These are phyloP conservation scores for Anodontia alba DNA, from an alignment of 2,888 invertebrate genomes.

Conservation along the genomic window DNA sequence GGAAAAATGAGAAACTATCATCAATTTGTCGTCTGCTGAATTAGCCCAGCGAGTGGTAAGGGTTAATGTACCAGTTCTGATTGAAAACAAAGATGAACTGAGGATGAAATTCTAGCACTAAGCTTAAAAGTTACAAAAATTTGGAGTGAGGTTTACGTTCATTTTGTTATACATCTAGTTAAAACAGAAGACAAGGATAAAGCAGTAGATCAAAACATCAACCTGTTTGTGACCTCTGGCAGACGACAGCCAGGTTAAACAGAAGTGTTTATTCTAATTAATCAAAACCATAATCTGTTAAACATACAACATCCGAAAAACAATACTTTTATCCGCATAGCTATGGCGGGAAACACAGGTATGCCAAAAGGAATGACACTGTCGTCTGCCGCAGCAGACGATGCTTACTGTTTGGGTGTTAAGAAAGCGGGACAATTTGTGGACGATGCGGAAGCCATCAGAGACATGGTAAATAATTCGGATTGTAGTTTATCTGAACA, in stretches of 20 bases:
- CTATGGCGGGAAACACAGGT: conserved; percentile 46
- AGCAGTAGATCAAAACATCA: conserved; percentile 6
- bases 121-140: no score
- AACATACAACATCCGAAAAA: conserved; percentile 7
- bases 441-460: background rate
- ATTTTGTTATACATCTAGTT: no score
- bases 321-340: background rate
- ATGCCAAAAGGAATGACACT: conserved; percentile 26
- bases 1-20: no score
- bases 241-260: background rate
- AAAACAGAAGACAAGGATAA: background rate
- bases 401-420: background rate
- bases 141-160: no score
- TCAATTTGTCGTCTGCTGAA: no score
- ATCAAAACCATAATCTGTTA: conserved; percentile 2
- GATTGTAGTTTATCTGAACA: conserved; percentile 52
- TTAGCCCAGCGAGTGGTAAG: no score
- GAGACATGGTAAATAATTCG: conserved; percentile 23
- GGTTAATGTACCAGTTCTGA: no score
- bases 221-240: conserved; percentile 8
- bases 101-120: no score
- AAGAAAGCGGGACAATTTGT: background rate
- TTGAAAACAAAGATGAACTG: no score
- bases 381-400: conserved; percentile 21
- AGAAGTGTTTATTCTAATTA: conserved; percentile 12